These are phyloP conservation scores for Penaeus japonicus DNA, from an alignment of 1,140 invertebrate species.

Conservation along the genomic window DNA sequence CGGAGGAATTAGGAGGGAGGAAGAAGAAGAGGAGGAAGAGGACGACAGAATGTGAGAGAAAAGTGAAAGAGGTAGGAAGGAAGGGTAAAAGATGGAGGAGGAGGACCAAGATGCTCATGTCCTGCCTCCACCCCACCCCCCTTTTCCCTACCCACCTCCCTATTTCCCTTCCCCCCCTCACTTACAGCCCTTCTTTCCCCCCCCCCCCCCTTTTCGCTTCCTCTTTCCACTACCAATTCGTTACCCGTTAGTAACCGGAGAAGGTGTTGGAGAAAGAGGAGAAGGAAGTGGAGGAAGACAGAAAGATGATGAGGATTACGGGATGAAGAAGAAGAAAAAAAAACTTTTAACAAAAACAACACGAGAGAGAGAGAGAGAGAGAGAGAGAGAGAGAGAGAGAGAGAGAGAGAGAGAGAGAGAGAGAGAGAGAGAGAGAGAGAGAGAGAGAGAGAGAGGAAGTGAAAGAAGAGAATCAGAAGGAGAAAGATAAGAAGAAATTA, in stretches of 20 bases:
- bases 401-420: background rate
- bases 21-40: background rate
- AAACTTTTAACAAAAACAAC: background rate
- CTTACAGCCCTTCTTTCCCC: no score
- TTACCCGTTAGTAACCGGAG: background rate
- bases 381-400: constrained; percentile 21
- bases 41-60: background rate
- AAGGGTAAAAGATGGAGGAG: background rate
- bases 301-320: background rate
- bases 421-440: background rate
- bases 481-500: background rate
- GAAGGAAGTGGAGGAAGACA: background rate
- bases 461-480: background rate
- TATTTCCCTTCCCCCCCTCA: background rate
- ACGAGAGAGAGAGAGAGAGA: background rate
- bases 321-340: background rate
- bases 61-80: background rate
- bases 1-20: background rate
- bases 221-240: background rate
- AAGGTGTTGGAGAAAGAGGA: background rate
- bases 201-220: background rate
- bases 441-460: background rate
- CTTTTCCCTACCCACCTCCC: no score
- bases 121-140: background rate
- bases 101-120: background rate